Conservation (phyloP, 2,113 vertebrate genomes). For the Lasiurus borealis region DNA sequence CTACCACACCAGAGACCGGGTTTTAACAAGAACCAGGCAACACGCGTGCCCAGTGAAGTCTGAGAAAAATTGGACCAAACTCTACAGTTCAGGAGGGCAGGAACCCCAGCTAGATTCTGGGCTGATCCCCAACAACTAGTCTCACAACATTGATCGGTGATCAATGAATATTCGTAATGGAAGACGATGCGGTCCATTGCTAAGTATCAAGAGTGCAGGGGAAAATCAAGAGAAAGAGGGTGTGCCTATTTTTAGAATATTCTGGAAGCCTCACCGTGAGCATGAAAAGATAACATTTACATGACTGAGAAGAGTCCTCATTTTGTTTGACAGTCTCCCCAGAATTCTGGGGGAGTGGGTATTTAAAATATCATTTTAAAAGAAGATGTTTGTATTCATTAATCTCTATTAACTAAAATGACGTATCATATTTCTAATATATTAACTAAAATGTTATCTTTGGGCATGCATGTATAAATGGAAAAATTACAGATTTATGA, state of each 20-base stretch:
- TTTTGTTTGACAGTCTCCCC: not conserved
- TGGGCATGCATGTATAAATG: not conserved
- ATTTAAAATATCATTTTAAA: slow-evolving; percentile 38
- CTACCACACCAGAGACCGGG: not conserved
- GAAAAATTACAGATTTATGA: not conserved
- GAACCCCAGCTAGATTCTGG: not conserved
- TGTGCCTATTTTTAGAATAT: not conserved
- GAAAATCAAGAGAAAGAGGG: not conserved
- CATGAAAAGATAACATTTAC: slow-evolving; percentile 30
- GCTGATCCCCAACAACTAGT: not conserved
- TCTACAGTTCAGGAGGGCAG: not conserved
- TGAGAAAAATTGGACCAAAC: not conserved
- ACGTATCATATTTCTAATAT: slow-evolving; percentile 9
- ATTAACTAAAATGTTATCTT: slow-evolving; percentile 24
- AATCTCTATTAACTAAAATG: slow-evolving; percentile 21
- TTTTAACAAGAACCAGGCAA: not conserved
- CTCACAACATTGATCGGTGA: not conserved
- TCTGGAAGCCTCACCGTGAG: not conserved
- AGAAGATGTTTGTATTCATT: slow-evolving; percentile 3
- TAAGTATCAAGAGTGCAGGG: not conserved
- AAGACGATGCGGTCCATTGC: not conserved
- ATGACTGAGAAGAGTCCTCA: not conserved
- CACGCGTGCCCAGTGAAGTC: not conserved
- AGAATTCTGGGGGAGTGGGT: not conserved
- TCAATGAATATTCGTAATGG: not conserved